phyloP scores from a whole-genome alignment of 2,113 vertebrate species.

The Clinocottus analis region DNA sequence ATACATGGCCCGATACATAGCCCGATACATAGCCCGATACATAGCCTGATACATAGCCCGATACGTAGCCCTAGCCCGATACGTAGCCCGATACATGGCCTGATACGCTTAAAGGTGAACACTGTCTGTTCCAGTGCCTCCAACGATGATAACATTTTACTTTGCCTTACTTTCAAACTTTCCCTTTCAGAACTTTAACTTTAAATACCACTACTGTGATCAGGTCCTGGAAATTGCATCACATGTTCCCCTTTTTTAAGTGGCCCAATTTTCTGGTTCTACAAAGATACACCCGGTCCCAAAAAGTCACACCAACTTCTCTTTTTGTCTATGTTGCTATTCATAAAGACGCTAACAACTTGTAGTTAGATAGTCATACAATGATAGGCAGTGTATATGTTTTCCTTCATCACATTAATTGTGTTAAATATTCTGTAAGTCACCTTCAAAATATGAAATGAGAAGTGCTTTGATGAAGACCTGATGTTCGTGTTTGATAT shows the following conservation, averaged over 20 bases:
- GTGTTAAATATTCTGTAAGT: neutral
- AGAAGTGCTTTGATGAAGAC: neutral
- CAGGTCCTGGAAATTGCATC: neutral
- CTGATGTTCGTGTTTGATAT: too few species aligned
- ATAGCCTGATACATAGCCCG: too few species aligned
- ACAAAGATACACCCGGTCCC: neutral
- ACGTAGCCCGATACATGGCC: too few species aligned
- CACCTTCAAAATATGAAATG: neutral
- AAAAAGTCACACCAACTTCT: neutral
- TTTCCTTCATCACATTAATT: neutral
- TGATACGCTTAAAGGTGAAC: too few species aligned
- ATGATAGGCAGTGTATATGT: too few species aligned
- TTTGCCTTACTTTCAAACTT: neutral
- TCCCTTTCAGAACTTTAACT: neutral
- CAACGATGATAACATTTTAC: too few species aligned
- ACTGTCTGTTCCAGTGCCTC: neutral
- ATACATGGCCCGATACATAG: too few species aligned
- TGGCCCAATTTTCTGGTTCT: too few species aligned
- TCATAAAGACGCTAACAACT: neutral
- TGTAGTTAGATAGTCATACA: too few species aligned
- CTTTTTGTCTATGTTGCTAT: neutral
- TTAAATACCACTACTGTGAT: neutral
- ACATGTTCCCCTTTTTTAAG: neutral
- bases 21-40: too few species aligned
- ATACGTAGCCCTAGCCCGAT: too few species aligned